phyloP scores from a whole-genome alignment of 1,140 invertebrate species.

The Delia radicum region DNA sequence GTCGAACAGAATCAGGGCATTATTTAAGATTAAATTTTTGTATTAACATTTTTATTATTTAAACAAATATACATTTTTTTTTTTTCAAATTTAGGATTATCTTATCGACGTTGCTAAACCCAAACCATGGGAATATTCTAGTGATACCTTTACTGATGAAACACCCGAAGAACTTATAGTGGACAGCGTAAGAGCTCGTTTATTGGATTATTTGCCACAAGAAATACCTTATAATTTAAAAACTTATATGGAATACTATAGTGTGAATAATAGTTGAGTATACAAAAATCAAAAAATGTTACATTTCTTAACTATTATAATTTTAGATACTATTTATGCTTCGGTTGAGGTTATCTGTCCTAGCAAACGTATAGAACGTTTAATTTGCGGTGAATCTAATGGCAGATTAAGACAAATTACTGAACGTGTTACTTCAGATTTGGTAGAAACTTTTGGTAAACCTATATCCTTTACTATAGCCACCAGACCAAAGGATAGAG shows the following conservation, averaged over 20 bases:
- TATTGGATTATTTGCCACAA: conserved; percentile 75
- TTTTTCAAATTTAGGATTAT: conserved; percentile 74
- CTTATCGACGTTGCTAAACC: conserved; percentile 66
- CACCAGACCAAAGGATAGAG: conserved; percentile 28
- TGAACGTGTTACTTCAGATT: conserved; percentile 56
- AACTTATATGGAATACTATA: conserved; percentile 68
- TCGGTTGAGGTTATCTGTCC: conserved; percentile 66
- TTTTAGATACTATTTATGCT: conserved; percentile 61
- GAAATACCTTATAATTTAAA: conserved; percentile 80
- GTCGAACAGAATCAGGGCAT: too few relatives aligned
- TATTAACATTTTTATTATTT: too few relatives aligned
- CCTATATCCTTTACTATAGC: conserved; percentile 53
- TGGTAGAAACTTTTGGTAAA: conserved; percentile 53
- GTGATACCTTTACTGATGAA: conserved; percentile 70
- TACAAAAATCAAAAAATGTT: neutral
- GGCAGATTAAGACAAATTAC: conserved; percentile 68
- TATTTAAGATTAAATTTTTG: too few relatives aligned
- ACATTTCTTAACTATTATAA: neutral
- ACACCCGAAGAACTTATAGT: conserved; percentile 67
- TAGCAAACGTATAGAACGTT: conserved; percentile 61
- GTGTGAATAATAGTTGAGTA: conserved; percentile 55
- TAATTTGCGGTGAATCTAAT: conserved; percentile 69
- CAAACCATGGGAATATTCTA: conserved; percentile 67
- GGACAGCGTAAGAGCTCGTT: conserved; percentile 72
- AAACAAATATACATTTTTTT: conserved; percentile 15